Conservation (phyloP, 2,888 invertebrate genomes). For the Eupsilia transversa region DNA sequence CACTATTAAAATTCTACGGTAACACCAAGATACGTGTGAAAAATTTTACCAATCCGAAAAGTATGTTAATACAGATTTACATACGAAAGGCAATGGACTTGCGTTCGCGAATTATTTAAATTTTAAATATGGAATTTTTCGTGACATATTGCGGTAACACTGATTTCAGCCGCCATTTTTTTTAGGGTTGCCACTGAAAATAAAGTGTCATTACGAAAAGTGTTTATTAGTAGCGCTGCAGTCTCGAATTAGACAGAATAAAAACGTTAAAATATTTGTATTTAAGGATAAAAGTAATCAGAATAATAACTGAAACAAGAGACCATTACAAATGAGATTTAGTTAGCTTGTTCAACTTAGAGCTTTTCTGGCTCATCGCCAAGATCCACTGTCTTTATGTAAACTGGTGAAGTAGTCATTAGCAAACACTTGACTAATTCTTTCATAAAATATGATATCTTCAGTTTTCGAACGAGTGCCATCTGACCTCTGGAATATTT, state of each 20-base stretch:
- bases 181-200: conserved; percentile 6
- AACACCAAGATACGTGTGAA: conserved; percentile 27
- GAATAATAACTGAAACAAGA: conserved; percentile 34
- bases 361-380: conserved; percentile 32
- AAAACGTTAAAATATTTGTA: background rate
- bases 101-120: conserved; percentile 41
- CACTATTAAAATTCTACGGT: conserved; percentile 14
- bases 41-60: conserved; percentile 50
- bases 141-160: conserved; percentile 42
- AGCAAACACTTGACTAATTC: conserved; percentile 13
- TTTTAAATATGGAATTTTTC: conserved; percentile 48
- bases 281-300: background rate
- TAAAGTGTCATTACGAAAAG: conserved; percentile 1
- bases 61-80: conserved; percentile 60
- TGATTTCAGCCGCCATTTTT: conserved; percentile 14
- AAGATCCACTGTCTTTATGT: conserved; percentile 9
- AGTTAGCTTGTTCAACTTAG: conserved; percentile 8
- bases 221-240: background rate
- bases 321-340: background rate
- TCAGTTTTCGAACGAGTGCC: conserved; percentile 14
- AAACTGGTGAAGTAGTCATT: conserved; percentile 24
- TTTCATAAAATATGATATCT: conserved; percentile 3
- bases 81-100: conserved; percentile 53
- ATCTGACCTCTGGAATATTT: background rate
- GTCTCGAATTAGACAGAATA: background rate